Conservation (phyloP, 2,797 vertebrate species). For the Tenualosa ilisha region DNA sequence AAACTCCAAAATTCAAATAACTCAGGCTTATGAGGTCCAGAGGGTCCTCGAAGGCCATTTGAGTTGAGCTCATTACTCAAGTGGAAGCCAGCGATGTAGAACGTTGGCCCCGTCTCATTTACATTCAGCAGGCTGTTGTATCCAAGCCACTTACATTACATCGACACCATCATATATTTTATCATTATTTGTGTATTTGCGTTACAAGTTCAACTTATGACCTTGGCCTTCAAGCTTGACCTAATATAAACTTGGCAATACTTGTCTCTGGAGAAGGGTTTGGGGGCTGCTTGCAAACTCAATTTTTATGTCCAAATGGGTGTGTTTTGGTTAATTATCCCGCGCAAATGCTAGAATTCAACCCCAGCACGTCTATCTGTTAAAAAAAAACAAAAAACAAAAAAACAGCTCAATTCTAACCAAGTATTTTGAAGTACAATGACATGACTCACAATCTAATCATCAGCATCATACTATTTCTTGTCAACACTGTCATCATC, state of each 20-base stretch:
- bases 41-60: conserved; percentile 1
- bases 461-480: neutral
- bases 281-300: neutral
- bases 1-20: neutral
- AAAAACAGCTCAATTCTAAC: neutral
- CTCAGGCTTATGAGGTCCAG: conserved; percentile 22
- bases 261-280: neutral
- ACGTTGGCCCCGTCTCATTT: neutral
- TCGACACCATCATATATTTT: neutral
- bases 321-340: neutral
- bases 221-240: neutral
- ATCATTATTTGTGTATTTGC: neutral
- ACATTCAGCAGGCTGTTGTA: neutral
- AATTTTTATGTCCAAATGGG: neutral
- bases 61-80: conserved; percentile 8
- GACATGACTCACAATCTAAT: neutral
- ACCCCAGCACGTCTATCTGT: neutral
- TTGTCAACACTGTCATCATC: neutral
- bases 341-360: neutral
- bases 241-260: conserved; percentile 9
- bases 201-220: neutral
- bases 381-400: neutral
- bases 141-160: neutral
- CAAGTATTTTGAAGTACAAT: neutral
- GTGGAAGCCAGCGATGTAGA: neutral